Base-by-base conservation (phyloP, 2,888 invertebrate genomes). In the Nomada fabriciana region DNA sequence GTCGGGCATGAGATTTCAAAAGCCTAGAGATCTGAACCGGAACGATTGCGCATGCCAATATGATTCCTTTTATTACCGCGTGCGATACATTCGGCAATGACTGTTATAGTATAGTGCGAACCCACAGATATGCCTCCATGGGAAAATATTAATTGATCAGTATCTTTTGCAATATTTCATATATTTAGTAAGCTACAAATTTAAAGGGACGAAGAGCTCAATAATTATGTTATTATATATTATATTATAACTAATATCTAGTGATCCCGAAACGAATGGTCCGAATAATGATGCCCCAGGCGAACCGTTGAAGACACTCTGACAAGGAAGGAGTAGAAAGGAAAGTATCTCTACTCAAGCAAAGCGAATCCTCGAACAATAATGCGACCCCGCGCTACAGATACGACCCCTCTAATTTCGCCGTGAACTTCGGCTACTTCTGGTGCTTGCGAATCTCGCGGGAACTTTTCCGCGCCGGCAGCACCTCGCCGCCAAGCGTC, bases 391-490 rank as follows among this genome's bases (percentile, higher is more conserved):
- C 2, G 3, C n/a, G 11, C 23, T 20, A 11, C 29, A 4, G 1
- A 15, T 20, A 25, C 23, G 18, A 55, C 11, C 20, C 10, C 29
- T 20, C 25, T n/a, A 43, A 57, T 57, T 15, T 25, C 9, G 36
- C 29, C 29, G 29, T 36, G n/a, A 73, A 73, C 57, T 59, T 73
- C 20, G 18, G 57, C 47, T 73, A 18, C 52, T 47, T 59, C 47
- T 10, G 47, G 18, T 47, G 57, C 73, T 59, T 57, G 65, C 57
- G 65, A 73, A 73, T 57, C 57, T 65, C 67, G 67, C 13, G 67
- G 57, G 36, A 67, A 67, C 11, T 67, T 47, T 47, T 73, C 20
- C 47, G 13, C 57, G 20, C 29, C 29, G 47, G 36, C 47, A 23
- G 73, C 25, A 47, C 13, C 23, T 9, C 13, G 73, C 18, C 20